These are phyloP conservation scores for Tupiocoris notatus DNA, from an alignment of 2,888 invertebrate genomes.

Conservation along the genomic window DNA sequence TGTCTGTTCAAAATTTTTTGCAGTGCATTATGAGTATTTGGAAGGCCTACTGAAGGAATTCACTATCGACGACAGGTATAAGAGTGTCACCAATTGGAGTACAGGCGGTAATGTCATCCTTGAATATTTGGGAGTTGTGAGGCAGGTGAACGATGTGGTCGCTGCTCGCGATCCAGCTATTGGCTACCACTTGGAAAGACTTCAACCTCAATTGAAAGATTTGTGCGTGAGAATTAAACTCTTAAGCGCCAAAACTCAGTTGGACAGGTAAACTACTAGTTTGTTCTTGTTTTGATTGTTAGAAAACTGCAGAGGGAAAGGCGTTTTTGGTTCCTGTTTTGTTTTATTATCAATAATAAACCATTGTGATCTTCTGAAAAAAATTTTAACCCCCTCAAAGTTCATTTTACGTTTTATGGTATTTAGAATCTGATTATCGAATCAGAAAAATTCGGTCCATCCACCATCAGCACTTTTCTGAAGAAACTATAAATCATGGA, in stretches of 20 bases:
- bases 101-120: conserved; percentile 69
- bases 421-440: too few relatives aligned
- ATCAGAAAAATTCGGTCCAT: too few relatives aligned
- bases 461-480: too few relatives aligned
- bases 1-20: too few relatives aligned
- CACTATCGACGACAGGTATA: conserved; percentile 53
- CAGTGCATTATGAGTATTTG: conserved; percentile 69
- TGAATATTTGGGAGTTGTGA: conserved; percentile 68
- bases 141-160: conserved; percentile 57
- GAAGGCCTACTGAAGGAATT: conserved; percentile 63
- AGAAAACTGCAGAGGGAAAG: too few relatives aligned
- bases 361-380: too few relatives aligned
- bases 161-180: conserved; percentile 52
- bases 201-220: conserved; percentile 58
- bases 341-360: too few relatives aligned
- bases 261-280: conserved; percentile 58
- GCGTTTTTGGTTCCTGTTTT: too few relatives aligned
- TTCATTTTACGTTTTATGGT: too few relatives aligned
- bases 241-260: conserved; percentile 57
- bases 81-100: conserved; percentile 61
- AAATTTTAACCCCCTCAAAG: too few relatives aligned
- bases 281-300: too few relatives aligned
- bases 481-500: too few relatives aligned
- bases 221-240: conserved; percentile 58
- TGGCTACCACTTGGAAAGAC: conserved; percentile 56